Percentiles rank a stretch among this genome's conserved stretches.
Conservation (phyloP, 1,140 invertebrate species). For the Drosophila subobscura region DNA sequence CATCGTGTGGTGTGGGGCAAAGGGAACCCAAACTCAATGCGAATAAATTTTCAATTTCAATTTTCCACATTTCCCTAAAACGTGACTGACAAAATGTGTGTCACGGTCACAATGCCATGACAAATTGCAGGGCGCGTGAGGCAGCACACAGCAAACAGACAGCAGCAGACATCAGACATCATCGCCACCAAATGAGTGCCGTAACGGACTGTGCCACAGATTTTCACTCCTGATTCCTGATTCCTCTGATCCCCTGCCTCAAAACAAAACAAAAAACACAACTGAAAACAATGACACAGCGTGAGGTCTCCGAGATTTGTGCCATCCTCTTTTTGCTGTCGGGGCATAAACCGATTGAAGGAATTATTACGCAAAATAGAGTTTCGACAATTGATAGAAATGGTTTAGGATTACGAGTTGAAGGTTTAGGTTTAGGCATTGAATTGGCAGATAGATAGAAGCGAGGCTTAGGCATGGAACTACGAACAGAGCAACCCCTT, state of each 20-base stretch:
- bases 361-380: constrained; percentile 78
- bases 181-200: neutral
- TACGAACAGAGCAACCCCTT: neutral
- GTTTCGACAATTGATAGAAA: constrained; percentile 41
- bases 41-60: constrained; percentile 68
- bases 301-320: constrained; percentile 37
- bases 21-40: constrained; percentile 63
- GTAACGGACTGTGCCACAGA: constrained; percentile 19
- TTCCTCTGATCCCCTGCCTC: constrained; percentile 32
- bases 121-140: constrained; percentile 74
- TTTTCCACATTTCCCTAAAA: constrained; percentile 36
- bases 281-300: constrained; percentile 61
- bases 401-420: constrained; percentile 16
- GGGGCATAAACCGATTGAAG: constrained; percentile 63
- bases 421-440: constrained; percentile 1
- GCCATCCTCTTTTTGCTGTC: constrained; percentile 7
- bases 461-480: too few relatives aligned
- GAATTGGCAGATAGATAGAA: neutral
- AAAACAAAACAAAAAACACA: neutral
- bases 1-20: constrained; percentile 1
- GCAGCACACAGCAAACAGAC: constrained; percentile 49
- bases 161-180: neutral
- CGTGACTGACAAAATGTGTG: constrained; percentile 69
- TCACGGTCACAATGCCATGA: constrained; percentile 69
- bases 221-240: constrained; percentile 28